Conservation (phyloP, 1,140 invertebrate genomes). For the Reticulitermes speratus region DNA sequence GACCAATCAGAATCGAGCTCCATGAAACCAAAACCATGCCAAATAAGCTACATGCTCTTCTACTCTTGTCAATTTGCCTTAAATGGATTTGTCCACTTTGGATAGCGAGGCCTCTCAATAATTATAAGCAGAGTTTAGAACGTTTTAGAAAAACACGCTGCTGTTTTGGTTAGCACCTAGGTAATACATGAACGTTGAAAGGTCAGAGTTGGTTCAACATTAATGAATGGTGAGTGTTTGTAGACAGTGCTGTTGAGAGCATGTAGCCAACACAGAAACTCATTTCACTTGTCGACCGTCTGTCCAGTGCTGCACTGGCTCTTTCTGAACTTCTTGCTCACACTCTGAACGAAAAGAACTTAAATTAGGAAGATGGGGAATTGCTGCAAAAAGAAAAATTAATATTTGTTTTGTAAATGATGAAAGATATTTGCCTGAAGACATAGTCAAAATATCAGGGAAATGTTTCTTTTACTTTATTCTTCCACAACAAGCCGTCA, state of each 20-base stretch:
- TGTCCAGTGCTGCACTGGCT: not conserved
- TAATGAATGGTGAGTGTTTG: constrained; percentile 18
- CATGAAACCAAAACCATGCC: not conserved
- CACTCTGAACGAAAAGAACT: no score
- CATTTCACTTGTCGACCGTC: not conserved
- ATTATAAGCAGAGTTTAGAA: not conserved
- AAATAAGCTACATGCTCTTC: constrained; percentile 9
- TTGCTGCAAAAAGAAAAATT: no score
- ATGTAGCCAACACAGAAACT: constrained; percentile 6
- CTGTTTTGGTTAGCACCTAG: constrained; percentile 15
- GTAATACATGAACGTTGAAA: constrained; percentile 16
- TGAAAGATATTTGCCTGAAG: no score
- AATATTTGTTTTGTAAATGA: no score
- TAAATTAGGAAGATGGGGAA: no score
- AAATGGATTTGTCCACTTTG: constrained; percentile 19
- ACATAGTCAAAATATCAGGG: no score
- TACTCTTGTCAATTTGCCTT: constrained; percentile 16
- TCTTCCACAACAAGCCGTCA: no score
- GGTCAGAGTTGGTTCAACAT: not conserved
- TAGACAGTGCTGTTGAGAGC: constrained; percentile 15
- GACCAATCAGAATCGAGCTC: not conserved
- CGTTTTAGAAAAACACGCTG: constrained; percentile 6
- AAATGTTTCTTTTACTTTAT: no score
- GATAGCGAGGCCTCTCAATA: not conserved
- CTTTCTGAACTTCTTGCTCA: not conserved